Evolutionary conservation across 2,888 invertebrate genomes (phyloP).

Genomic region (Luperina nickerlii): DNA sequence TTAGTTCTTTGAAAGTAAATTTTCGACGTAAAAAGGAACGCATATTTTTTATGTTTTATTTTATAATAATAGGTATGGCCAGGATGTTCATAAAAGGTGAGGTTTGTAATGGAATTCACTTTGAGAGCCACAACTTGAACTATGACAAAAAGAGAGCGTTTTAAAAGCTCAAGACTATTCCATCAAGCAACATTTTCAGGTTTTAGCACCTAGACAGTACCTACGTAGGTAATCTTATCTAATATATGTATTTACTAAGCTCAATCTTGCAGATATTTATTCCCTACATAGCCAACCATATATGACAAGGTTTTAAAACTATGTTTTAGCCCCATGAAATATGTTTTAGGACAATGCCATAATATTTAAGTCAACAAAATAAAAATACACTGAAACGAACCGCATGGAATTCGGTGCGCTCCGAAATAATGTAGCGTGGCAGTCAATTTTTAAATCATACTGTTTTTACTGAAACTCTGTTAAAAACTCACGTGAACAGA

Average conservation of each 20-base stretch:
- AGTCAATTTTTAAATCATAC: slow-evolving; percentile 12
- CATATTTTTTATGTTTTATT: background rate
- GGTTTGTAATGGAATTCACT: background rate
- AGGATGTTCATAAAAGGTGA: background rate
- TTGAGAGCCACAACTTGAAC: background rate
- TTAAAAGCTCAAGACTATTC: background rate
- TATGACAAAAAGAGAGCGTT: background rate
- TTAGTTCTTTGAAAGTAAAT: background rate
- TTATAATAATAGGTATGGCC: no score
- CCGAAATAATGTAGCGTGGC: slow-evolving; percentile 2
- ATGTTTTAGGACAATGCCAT: background rate
- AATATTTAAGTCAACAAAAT: slow-evolving; percentile 8
- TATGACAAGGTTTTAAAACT: background rate
- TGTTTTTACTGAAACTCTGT: background rate
- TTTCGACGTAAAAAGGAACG: background rate
- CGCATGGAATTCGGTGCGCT: slow-evolving; percentile 8
- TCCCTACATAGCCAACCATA: background rate
- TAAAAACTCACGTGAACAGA: background rate
- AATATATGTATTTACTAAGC: no score
- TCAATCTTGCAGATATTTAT: background rate
- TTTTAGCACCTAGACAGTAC: background rate
- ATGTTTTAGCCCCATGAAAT: background rate
- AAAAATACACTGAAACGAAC: slow-evolving; percentile 1
- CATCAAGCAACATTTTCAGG: background rate
- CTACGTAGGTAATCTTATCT: background rate